phyloP scores from a whole-genome alignment of 1,140 invertebrate species.

The Drosophila parvula region DNA sequence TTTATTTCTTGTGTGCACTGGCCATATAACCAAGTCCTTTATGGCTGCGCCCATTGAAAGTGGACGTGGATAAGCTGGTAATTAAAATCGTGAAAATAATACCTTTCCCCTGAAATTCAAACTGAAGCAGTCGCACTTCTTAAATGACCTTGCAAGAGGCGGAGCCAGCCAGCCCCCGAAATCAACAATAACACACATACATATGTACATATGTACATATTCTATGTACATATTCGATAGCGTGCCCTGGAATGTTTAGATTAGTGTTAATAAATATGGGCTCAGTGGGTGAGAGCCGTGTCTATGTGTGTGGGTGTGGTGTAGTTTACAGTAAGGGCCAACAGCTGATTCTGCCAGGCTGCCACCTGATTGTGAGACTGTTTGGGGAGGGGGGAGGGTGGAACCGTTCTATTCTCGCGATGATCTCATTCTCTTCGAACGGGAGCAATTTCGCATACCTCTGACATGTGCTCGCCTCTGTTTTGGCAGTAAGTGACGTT shows the following conservation, averaged over 20 bases:
- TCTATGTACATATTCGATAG: background rate
- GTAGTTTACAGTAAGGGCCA: slow-evolving; percentile 37
- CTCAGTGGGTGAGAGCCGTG: background rate
- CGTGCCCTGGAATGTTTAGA: slow-evolving; percentile 37
- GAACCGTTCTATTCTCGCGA: slow-evolving; percentile 40
- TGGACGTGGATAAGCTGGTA: slow-evolving; percentile 34
- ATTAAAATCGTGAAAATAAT: background rate
- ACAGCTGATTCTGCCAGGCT: slow-evolving; percentile 45
- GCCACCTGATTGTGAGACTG: slow-evolving; percentile 46
- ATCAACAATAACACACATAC: slow-evolving; percentile 32
- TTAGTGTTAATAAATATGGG: slow-evolving; percentile 18
- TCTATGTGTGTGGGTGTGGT: slow-evolving; percentile 3
- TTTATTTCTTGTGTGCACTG: slow-evolving; percentile 14
- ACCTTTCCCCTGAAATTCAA: background rate
- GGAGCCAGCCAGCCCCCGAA: slow-evolving; percentile 32
- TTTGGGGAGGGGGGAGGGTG: slow-evolving; percentile 24
- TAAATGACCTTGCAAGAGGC: slow-evolving; percentile 51
- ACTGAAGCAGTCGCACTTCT: slow-evolving; percentile 17
- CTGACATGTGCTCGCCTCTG: slow-evolving; percentile 21
- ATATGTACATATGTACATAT: too few species aligned
- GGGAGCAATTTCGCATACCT: slow-evolving; percentile 21
- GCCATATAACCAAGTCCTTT: background rate
- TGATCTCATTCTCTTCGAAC: slow-evolving; percentile 50
- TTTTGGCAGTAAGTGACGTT: slow-evolving; percentile 5
- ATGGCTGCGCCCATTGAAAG: slow-evolving; percentile 19